Evolutionary conservation across 2,888 invertebrate species (phyloP), one percentile per base, ranked within the genome.

Genomic region (Artemia sp.): DNA sequence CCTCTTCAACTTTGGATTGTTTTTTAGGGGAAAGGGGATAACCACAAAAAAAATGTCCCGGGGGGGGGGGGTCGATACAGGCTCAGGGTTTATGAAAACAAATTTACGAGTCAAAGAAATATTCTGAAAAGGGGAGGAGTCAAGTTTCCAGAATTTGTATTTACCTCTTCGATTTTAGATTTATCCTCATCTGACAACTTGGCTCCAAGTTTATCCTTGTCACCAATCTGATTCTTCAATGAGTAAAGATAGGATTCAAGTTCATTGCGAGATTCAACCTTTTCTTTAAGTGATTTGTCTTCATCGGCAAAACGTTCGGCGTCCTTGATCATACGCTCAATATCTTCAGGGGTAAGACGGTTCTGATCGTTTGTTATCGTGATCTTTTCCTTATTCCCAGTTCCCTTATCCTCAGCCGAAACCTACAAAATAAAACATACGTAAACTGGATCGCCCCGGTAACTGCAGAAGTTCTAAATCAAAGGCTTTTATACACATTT

Each of bases 221-320:
- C 97, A 70, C 84, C 85, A 51, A 98, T 83, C 80, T 96, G 96
- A 80, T 94, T 97, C 83, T 97, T 98, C 72, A 98, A 84, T 5
- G 94, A 93, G 81, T 98, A 98, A 0, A 94, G 92, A 76, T 95
- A 96, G 71, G 92, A 91, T 80, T 98, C 97, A 70, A 98, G 83
- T 78, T 97, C 97, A 79, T 97, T 97, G 74, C 94, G 86, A 6
- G 96, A 88, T 78, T 97, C 97, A 6, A 97, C 94, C 69, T 89
- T 85, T 80, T 96, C 93, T 81, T 93, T 93, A 73, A 93, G 82
- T 80, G 92, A 93, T 82, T 95, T 95, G 81, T 99, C 98, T 74
- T 98, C 97, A 76, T 97, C 97, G 19, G 96, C 94, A 81, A 96
- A 98, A 80, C 92, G 92, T 81, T 98, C 98, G 1, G 97, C 96